These are phyloP conservation scores for Acanthoscelides obtectus DNA, from an alignment of 2,888 invertebrate genomes.

Conservation along the genomic window DNA sequence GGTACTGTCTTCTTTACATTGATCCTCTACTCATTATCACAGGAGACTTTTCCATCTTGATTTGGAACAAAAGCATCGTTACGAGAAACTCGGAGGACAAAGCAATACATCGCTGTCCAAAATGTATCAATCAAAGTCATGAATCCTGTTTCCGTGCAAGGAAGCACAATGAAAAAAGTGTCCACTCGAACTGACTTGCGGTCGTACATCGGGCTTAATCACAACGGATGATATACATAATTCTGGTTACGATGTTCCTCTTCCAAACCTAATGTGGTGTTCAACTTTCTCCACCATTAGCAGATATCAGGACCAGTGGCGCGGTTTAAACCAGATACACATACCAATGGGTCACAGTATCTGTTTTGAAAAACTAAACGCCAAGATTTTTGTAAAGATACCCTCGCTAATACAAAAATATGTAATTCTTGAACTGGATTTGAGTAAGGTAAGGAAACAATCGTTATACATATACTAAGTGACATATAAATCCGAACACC, in stretches of 20 bases:
- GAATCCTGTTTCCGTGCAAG: background rate
- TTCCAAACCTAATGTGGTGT: background rate
- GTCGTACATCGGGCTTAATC: background rate
- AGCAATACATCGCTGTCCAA: background rate
- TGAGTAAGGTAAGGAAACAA: too few relatives aligned
- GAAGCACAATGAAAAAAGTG: background rate
- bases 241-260: background rate
- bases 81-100: background rate
- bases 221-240: background rate
- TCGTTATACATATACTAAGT: too few relatives aligned
- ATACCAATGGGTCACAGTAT: too few relatives aligned
- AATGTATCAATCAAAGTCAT: background rate
- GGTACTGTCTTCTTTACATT: too few relatives aligned
- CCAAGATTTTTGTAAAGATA: too few relatives aligned
- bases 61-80: background rate
- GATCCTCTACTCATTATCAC: background rate
- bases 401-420: too few relatives aligned
- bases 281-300: background rate
- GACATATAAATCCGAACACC: too few relatives aligned
- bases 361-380: too few relatives aligned
- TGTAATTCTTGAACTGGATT: too few relatives aligned
- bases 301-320: background rate
- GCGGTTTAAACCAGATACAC: too few relatives aligned
- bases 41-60: background rate
- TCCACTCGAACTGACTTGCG: background rate